Evolutionary conservation across 1,140 invertebrate genomes (phyloP), one percentile per base, ranked within the genome.

Genomic region (Drosophila serrata): DNA sequence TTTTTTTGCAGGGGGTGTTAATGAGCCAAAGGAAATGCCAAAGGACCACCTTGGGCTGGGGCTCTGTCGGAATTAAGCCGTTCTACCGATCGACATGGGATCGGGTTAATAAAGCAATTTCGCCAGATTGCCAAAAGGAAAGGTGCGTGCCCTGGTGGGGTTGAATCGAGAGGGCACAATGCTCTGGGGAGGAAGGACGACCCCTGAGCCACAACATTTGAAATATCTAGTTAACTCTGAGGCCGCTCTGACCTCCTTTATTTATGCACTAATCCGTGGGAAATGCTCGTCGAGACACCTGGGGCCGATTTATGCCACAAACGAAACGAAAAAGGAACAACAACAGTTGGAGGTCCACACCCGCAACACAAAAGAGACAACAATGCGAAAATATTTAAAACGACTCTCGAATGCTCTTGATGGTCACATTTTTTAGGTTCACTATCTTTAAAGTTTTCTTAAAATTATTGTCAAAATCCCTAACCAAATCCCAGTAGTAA

Each of bases 181-280:
- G 37, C 48, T 37, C 51, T 37, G 27, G 53, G 19, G 11, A 42
- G 40, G 22, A 19, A 33, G 42, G 59, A 53, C 67, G 53, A 82
- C 70, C 72, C 35, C 46, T 61, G 61, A 45, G 75, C 69, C 75
- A 73, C 43, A 79, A 43, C 39, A 67, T 80, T 81, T 82, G 75
- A 76, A 82, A 82, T 87, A 88, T 74, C 84, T 87, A 87, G 84
- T 87, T 87, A 87, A 62, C 74, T 84, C 48, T 65, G 17, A 27
- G 48, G 39, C 31, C 45, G 42, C 85, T 62, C 76, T 87, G 84
- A 87, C 84, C 84, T 88, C 86, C 79, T 87, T 87, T 87, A 87
- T 87, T 87, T 87, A 87, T 87, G 84, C 84, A 77, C 84, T 88
- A 87, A 84, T 87, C 84, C 84, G 84, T 87, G 84, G 84, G 84